These are phyloP conservation scores for Bubalus kerabau DNA, from an alignment of 2,113 vertebrate genomes.

Conservation along the genomic window DNA sequence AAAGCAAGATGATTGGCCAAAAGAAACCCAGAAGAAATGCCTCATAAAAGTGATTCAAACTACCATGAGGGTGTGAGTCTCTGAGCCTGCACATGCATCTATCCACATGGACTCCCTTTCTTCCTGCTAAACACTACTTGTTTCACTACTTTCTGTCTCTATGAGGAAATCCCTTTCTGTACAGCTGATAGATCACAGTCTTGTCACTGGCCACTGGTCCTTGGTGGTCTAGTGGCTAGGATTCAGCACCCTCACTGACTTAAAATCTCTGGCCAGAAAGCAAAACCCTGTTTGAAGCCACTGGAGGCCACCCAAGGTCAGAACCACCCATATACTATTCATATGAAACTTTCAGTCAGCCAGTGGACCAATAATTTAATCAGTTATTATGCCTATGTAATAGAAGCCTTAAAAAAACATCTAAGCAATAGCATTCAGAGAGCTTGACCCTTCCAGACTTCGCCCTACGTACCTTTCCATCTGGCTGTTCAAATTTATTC, in stretches of 20 bases:
- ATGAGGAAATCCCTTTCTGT: background rate
- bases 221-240: background rate
- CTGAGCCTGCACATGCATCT: background rate
- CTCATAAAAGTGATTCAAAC: background rate
- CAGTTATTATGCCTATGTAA: background rate
- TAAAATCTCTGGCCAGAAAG: background rate
- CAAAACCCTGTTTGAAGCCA: background rate
- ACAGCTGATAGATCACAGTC: background rate
- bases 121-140: background rate
- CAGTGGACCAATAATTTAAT: background rate
- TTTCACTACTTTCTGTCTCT: background rate
- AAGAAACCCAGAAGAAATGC: background rate
- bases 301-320: background rate
- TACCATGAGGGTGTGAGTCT: rapidly evolving
- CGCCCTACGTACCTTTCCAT: background rate
- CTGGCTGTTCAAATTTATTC: background rate
- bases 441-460: background rate
- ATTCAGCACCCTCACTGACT: background rate
- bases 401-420: background rate
- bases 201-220: background rate
- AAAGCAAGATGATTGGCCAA: background rate
- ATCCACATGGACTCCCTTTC: background rate
- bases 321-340: background rate
- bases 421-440: background rate
- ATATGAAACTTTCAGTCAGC: background rate